Conservation (phyloP, 2,797 vertebrate species). For the Caiman crocodilus region DNA sequence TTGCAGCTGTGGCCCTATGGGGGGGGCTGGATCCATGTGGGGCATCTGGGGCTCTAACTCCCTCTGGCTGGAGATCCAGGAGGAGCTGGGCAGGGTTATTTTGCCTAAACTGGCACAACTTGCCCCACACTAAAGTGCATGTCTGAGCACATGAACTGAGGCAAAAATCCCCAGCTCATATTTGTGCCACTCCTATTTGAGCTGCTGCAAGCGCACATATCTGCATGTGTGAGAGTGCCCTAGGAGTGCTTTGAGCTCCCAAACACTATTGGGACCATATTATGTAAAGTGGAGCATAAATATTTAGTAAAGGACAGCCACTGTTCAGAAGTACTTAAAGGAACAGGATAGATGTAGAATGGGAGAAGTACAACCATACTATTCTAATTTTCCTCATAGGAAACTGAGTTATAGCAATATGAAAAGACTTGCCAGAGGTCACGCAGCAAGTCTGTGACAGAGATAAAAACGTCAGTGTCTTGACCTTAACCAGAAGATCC, state of each 20-base stretch:
- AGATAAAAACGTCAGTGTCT: constrained; percentile 15
- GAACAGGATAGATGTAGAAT: fast-evolving
- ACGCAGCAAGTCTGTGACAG: neutral
- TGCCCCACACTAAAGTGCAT: too few species aligned
- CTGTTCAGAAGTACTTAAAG: neutral
- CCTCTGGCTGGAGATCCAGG: too few species aligned
- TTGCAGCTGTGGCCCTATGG: too few species aligned
- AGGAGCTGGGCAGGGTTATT: too few species aligned
- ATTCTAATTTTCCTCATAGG: neutral
- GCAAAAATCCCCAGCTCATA: too few species aligned
- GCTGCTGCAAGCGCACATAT: too few species aligned
- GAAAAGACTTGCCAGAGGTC: neutral
- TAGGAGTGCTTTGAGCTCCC: fast-evolving
- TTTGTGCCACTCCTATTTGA: too few species aligned
- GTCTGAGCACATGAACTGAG: too few species aligned
- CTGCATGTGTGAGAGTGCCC: too few species aligned
- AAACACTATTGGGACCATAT: fast-evolving
- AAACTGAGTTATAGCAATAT: neutral
- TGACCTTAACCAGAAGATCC: neutral
- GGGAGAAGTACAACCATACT: neutral
- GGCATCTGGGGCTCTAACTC: too few species aligned
- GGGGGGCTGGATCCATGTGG: too few species aligned
- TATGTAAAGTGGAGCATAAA: neutral
- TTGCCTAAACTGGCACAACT: too few species aligned
- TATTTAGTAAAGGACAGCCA: neutral